Evolutionary conservation across 53 echinoderm and acorn worm genomes (phyloP).

Genomic region (Paracentrotus lividus): DNA sequence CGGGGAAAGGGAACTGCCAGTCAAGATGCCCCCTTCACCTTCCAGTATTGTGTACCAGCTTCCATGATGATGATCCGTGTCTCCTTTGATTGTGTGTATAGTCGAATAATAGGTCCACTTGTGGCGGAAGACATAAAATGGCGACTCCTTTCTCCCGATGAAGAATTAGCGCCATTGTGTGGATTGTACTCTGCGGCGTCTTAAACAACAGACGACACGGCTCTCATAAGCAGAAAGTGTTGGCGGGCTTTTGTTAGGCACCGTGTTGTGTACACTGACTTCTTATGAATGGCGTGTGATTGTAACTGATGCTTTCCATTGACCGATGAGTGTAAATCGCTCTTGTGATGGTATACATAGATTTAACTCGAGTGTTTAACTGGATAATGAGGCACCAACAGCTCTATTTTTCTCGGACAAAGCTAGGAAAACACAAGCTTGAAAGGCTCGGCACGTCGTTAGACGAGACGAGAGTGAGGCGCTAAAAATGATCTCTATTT

Average conservation of each 20-base stretch:
- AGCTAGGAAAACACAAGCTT: conserved; percentile 1
- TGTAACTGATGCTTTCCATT: conserved; percentile 56
- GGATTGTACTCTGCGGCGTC: conserved; percentile 33
- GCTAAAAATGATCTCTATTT: neutral
- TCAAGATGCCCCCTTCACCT: neutral
- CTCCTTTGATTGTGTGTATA: conserved; percentile 27
- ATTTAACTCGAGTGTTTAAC: conserved; percentile 57
- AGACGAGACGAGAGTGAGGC: conserved; percentile 6
- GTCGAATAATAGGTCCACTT: conserved; percentile 33
- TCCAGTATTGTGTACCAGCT: neutral
- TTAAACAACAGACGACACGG: conserved; percentile 50
- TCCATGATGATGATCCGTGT: conserved; percentile 16
- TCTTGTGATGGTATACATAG: conserved; percentile 32
- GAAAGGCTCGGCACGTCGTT: conserved; percentile 32
- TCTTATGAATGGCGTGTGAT: conserved; percentile 9
- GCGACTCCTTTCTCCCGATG: conserved; percentile 35
- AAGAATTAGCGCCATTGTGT: conserved; percentile 26
- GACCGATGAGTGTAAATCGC: conserved; percentile 44
- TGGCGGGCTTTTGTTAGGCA: conserved; percentile 46
- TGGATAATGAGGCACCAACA: conserved; percentile 42
- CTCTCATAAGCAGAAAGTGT: conserved; percentile 12
- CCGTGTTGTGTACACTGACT: conserved; percentile 50
- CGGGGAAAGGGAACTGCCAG: neutral
- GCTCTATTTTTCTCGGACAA: conserved; percentile 35
- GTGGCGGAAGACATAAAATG: neutral